A percentile compares a stretch with the other conserved stretches of the same genome.
phyloP scores from a whole-genome alignment of 2,113 vertebrate species.

The Naja naja region DNA sequence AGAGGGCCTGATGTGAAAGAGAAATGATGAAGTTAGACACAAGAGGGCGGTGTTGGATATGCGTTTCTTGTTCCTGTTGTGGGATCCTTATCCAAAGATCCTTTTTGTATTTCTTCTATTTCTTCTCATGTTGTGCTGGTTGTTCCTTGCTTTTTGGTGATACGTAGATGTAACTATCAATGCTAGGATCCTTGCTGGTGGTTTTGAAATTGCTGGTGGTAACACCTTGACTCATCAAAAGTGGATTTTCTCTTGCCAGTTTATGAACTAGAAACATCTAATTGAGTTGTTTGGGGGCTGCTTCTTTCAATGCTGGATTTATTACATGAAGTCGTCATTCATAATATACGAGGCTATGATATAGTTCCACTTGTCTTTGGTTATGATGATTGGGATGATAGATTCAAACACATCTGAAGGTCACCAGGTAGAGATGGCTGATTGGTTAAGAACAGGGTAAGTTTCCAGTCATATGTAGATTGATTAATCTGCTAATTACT shows the following conservation, averaged over 20 bases:
- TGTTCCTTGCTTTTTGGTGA: not conserved
- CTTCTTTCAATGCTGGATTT: not conserved
- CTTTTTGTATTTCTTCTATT: not conserved
- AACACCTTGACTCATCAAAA: not conserved
- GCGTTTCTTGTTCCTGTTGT: conserved; percentile 15
- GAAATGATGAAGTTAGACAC: not conserved
- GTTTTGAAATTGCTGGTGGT: not conserved
- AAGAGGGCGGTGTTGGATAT: conserved; percentile 43
- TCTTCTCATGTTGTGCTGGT: not conserved
- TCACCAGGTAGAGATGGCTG: not conserved
- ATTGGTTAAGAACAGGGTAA: not conserved
- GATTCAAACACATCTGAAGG: not conserved
- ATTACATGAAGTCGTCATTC: not conserved
- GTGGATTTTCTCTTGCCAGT: not conserved
- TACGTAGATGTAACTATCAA: not conserved
- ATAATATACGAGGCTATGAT: not conserved
- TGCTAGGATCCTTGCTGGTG: not conserved
- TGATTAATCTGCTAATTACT: not conserved
- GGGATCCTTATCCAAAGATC: not conserved
- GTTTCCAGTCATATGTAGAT: not conserved
- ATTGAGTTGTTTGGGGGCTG: not conserved
- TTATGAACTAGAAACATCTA: not conserved
- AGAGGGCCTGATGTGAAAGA: not conserved
- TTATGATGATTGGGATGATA: not conserved
- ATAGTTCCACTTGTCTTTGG: not conserved